phyloP scores from a whole-genome alignment of 2,888 invertebrate species.

The Lucinisca nassula region DNA sequence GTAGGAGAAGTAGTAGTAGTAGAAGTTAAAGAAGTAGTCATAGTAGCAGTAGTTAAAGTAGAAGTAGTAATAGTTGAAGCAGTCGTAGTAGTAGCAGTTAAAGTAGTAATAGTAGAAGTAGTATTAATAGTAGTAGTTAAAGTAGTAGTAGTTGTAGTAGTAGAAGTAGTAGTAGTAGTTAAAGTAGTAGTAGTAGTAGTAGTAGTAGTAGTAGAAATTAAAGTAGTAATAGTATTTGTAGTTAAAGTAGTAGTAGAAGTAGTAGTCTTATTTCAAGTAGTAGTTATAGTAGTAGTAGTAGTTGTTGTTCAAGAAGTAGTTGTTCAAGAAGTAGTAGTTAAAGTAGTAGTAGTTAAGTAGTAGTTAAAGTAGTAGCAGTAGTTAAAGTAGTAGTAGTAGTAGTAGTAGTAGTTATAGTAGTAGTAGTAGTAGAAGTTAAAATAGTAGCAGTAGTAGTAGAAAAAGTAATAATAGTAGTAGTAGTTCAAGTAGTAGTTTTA shows the following conservation, averaged over 20 bases:
- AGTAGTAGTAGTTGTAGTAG: neutral
- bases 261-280: conserved; percentile 12
- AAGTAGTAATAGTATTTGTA: conserved; percentile 23
- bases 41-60: no score
- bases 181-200: conserved; percentile 18
- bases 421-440: conserved; percentile 15
- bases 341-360: conserved; percentile 28
- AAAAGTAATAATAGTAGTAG: no score
- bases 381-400: neutral
- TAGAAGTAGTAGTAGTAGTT: conserved; percentile 10
- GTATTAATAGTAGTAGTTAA: neutral
- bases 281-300: conserved; percentile 28
- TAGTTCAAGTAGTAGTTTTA: no score
- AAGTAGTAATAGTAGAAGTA: no score
- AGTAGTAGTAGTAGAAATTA: conserved; percentile 17
- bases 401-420: conserved; percentile 7
- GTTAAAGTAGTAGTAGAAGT: conserved; percentile 13
- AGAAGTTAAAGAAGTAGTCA: no score
- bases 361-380: neutral
- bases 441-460: no score
- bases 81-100: no score
- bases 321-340: conserved; percentile 24
- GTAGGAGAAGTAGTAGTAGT: no score
- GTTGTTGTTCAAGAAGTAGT: conserved; percentile 20
- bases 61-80: no score